Conservation (phyloP, 2,113 vertebrate species). For the Tor tambroides region DNA sequence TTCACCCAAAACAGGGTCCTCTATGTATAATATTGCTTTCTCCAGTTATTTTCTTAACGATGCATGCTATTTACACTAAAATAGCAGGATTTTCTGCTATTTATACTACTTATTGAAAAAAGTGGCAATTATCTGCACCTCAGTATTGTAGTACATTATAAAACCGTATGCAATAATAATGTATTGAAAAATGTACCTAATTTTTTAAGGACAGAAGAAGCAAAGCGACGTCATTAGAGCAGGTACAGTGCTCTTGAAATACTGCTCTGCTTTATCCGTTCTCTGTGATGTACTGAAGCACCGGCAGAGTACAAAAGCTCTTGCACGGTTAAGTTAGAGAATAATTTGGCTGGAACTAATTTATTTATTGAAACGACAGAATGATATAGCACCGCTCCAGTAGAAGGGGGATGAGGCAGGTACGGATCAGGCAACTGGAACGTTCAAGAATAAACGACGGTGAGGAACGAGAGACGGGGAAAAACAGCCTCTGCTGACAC, state of each 20-base stretch:
- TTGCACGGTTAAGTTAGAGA: conserved; percentile 44
- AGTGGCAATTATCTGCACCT: no score
- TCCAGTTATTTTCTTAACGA: no score
- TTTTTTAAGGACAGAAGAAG: background rate
- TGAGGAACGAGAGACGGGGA: background rate
- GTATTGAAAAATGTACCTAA: no score
- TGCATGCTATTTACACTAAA: no score
- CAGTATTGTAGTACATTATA: no score
- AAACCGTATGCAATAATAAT: no score
- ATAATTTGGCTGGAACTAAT: conserved; percentile 56
- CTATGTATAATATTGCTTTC: no score
- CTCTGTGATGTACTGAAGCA: conserved; percentile 32
- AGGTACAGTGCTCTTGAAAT: conserved; percentile 17
- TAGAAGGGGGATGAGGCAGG: conserved; percentile 36
- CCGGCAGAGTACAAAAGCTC: conserved; percentile 35
- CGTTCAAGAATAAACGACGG: conserved; percentile 39
- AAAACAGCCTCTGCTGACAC: background rate
- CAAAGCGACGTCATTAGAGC: conserved; percentile 30
- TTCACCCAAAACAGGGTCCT: no score
- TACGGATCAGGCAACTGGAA: conserved; percentile 48
- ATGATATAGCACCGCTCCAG: conserved; percentile 37
- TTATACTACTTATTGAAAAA: no score
- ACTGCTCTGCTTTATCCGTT: conserved; percentile 16
- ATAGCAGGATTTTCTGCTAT: no score
- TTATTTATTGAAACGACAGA: conserved; percentile 55